phyloP scores from a whole-genome alignment of 2,113 vertebrate genomes.

The Boulengeromyrus knoepffleri region DNA sequence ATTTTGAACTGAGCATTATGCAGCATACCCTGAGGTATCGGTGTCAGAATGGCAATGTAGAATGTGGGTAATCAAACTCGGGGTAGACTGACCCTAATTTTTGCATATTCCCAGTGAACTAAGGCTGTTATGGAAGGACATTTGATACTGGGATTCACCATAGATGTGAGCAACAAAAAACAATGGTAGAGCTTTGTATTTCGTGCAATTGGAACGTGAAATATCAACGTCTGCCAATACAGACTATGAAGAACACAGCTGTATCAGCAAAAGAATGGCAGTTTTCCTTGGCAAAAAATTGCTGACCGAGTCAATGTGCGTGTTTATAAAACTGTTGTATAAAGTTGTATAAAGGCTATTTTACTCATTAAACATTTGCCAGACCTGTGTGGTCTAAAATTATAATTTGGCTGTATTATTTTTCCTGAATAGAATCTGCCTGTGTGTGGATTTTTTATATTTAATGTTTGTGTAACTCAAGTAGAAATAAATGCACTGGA shows the following conservation, averaged over 20 bases:
- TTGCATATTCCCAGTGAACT: not conserved
- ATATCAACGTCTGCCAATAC: not conserved
- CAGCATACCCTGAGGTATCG: not conserved
- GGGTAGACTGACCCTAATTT: not conserved
- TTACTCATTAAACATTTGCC: not conserved
- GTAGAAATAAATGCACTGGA: not conserved
- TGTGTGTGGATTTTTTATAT: not conserved
- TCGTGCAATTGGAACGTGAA: not conserved
- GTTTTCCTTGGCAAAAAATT: not conserved
- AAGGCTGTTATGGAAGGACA: not conserved
- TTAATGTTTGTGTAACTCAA: not conserved
- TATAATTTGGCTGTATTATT: not conserved
- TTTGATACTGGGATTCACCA: not conserved
- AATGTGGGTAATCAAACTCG: not conserved
- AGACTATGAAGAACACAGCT: not conserved
- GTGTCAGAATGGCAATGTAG: not conserved
- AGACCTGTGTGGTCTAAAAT: not conserved
- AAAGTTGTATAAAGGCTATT: conserved; percentile 1
- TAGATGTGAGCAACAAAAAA: not conserved
- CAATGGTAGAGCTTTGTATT: not conserved
- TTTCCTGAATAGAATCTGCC: not conserved
- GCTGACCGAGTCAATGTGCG: not conserved
- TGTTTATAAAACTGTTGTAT: not conserved
- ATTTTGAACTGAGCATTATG: not conserved
- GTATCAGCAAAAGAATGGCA: not conserved